A percentile compares a stretch with the other conserved stretches of the same genome.
Evolutionary conservation across 2,113 vertebrate genomes (phyloP).

Genomic region (Neodon shergylaensis): DNA sequence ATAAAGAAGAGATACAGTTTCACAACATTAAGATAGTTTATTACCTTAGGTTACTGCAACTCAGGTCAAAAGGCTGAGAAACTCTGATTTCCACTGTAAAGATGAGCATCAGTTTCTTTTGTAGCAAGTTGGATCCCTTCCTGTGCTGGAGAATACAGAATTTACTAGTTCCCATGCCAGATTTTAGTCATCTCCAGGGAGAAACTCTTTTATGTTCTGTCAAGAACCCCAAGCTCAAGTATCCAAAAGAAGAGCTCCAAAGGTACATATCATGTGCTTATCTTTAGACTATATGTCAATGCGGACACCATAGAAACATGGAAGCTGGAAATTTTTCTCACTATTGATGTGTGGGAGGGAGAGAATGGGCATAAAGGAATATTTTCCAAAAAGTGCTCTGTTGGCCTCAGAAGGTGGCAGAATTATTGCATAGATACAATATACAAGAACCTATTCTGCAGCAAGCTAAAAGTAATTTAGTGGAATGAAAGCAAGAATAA

Average conservation of each 20-base stretch:
- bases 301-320: rapidly evolving
- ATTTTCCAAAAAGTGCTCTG: neutral
- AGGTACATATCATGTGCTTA: too few species aligned
- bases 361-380: neutral
- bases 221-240: neutral
- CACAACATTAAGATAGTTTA: neutral
- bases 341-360: neutral
- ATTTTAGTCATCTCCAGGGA: neutral
- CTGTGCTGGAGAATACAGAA: neutral
- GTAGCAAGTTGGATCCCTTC: neutral
- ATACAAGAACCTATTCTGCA: neutral
- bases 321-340: neutral
- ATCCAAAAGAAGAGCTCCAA: neutral
- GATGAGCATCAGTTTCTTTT: neutral
- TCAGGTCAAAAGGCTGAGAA: neutral
- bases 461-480: neutral
- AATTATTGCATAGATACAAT: neutral
- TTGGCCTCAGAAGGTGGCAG: neutral
- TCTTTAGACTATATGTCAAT: neutral
- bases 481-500: neutral
- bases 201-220: neutral
- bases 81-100: neutral
- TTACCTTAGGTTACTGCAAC: neutral
- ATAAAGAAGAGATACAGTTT: neutral
- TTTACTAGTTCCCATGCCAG: neutral